phyloP scores from a whole-genome alignment of 2,113 vertebrate genomes.

The Centropristis striata region DNA sequence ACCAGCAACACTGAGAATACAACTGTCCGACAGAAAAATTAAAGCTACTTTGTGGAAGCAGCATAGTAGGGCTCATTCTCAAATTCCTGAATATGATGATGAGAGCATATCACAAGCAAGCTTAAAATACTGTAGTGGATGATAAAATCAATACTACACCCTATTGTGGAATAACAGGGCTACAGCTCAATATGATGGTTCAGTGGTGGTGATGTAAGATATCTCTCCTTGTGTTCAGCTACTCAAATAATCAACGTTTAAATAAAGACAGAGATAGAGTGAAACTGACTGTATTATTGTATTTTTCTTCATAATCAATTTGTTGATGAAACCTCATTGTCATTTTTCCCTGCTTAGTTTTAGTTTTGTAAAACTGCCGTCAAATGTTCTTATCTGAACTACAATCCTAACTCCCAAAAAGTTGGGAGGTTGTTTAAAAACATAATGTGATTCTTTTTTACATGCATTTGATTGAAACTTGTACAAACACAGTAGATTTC shows the following conservation, averaged over 20 bases:
- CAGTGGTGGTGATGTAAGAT: not conserved
- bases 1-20: constrained; percentile 7
- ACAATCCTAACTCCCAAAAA: too few species aligned
- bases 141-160: not conserved
- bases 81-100: not conserved
- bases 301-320: not conserved
- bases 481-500: too few species aligned
- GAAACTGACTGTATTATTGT: not conserved
- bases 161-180: not conserved
- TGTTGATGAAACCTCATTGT: not conserved
- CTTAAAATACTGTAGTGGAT: not conserved
- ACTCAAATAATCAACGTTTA: not conserved
- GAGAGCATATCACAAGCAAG: not conserved
- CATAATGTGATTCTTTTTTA: too few species aligned
- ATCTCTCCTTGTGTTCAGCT: not conserved
- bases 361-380: not conserved
- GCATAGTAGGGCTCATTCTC: not conserved
- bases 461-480: too few species aligned
- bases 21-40: not conserved
- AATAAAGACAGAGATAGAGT: not conserved
- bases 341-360: not conserved
- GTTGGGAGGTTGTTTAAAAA: too few species aligned
- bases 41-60: not conserved
- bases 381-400: not conserved
- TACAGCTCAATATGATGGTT: not conserved